Percentiles rank a stretch among this genome's conserved stretches.
These are phyloP conservation scores for Molanna angustata DNA, from an alignment of 2,888 invertebrate genomes.

Conservation along the genomic window DNA sequence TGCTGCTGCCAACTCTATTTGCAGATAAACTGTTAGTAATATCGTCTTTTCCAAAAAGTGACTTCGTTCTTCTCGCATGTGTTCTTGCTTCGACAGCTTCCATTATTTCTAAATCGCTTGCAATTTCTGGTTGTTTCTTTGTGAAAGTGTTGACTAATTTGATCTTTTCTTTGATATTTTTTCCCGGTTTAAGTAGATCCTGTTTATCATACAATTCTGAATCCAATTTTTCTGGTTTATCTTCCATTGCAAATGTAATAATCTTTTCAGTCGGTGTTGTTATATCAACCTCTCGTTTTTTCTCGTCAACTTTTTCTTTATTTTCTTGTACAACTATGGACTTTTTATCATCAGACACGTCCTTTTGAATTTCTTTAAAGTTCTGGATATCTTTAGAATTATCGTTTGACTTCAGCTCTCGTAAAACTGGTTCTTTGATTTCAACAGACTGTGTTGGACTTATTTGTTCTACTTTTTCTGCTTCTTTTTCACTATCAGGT, in stretches of 20 bases:
- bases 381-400: constrained; percentile 23
- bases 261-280: constrained; percentile 55
- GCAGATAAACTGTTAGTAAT: constrained; percentile 59
- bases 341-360: constrained; percentile 36
- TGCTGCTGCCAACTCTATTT: constrained; percentile 58
- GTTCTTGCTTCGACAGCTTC: constrained; percentile 58
- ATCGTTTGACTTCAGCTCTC: constrained; percentile 36
- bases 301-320: constrained; percentile 42
- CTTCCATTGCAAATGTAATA: constrained; percentile 52
- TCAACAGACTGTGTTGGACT: constrained; percentile 44
- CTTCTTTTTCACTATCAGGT: constrained; percentile 39
- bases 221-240: constrained; percentile 48
- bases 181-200: constrained; percentile 45
- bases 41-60: constrained; percentile 49
- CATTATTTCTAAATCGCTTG: constrained; percentile 57
- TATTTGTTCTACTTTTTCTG: constrained; percentile 35
- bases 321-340: constrained; percentile 35
- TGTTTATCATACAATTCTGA: constrained; percentile 36
- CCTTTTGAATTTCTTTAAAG: constrained; percentile 30
- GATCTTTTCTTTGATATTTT: constrained; percentile 55
- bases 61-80: constrained; percentile 47
- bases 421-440: constrained; percentile 44
- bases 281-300: constrained; percentile 33
- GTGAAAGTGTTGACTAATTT: constrained; percentile 54
- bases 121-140: constrained; percentile 49